Base-by-base conservation (phyloP, 2,888 invertebrate genomes). In the Ptilodon capucinus region DNA sequence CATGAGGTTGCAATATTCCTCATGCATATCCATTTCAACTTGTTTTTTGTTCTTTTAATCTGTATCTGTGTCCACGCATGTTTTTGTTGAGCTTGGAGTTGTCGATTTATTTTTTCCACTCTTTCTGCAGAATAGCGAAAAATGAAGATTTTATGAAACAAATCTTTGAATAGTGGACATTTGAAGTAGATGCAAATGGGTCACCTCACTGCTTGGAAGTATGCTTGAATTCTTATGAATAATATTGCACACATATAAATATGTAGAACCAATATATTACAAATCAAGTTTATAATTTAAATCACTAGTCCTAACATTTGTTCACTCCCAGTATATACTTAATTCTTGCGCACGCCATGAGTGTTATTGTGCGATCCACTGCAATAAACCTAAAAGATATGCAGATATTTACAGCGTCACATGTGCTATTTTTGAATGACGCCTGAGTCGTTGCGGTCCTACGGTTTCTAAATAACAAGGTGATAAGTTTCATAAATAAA, bases 11-110 rank as follows among this genome's bases (percentile, higher is more conserved):
- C 63, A 67, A 56, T 57, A 57, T 58, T 58, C 69, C 74, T 74
- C 73, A 71, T 76, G 72, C 66, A 67, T n/a, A 19, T 19, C 64
- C 54, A 68, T 78, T 69, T 66, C 60, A 66, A 64, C 71, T 70
- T 68, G 65, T 73, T 74, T 68, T 68, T 74, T 67, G 64, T 76
- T 76, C 65, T 67, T 75, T 78, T 71, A 63, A 66, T 68, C 66
- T 74, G 73, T 74, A 65, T 83, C 90, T 91, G 90, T 91, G 91
- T 91, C 90, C 90, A 86, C 89, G 90, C 89, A 87, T 90, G 90
- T 85, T 84, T 81, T 83, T 82, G 77, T 82, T 73, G 70, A 70
- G 56, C 61, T 67, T 66, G 60, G 70, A 65, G 61, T 67, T 59
- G 46, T 39, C 48, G 35, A 30, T 57, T 25, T 48, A 57, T 65